Evolutionary conservation across 2,888 invertebrate species (phyloP), one percentile per base, ranked within the genome.

Genomic region (Lymantria dispar): DNA sequence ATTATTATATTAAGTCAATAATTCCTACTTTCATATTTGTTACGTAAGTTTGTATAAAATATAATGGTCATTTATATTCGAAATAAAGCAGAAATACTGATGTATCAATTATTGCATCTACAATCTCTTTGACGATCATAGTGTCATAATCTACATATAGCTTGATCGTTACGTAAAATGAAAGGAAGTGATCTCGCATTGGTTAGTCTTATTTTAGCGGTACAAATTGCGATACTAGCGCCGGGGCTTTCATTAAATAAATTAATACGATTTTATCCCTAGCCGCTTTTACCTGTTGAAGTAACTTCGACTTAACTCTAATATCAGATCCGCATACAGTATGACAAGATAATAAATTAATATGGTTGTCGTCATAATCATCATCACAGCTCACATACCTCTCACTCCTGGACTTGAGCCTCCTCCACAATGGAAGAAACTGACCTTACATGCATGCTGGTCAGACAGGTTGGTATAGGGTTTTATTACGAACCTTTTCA

Each of bases 61-160:
- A 51, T 49, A 43, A 43, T 41, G 14, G 36, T 14, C 29, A 44
- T 47, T 47, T 11, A 36, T 36, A 48, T 48, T 7, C 13, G 42
- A 50, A 52, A 52, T 48, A 50, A 60, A 55, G 38, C 47, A 50
- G 60, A 53, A 33, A 40, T 30, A 40, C 48, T 11, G 44, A 42
- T 57, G 39, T 12, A 47, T 48, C 42, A 45, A 36, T 38, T 54
- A 54, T 47, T 54, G 43, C 43, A 53, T 52, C 48, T 43, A 42
- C 50, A 50, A 50, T 60, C 45, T 47, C 44, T n/a, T n/a, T 12
- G 14, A 50, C 52, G 48, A 58, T 54, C 53, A n/a, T 38, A 58
- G 56, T 65, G 62, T 61, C 59, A 68, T 64, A 70, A 68, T 70
- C 60, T 64, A 54, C 62, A 63, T 67, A 62, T 49, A 56, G 49